These are phyloP conservation scores for Augiades crinisus DNA, from an alignment of 2,888 invertebrate species.

Conservation along the genomic window DNA sequence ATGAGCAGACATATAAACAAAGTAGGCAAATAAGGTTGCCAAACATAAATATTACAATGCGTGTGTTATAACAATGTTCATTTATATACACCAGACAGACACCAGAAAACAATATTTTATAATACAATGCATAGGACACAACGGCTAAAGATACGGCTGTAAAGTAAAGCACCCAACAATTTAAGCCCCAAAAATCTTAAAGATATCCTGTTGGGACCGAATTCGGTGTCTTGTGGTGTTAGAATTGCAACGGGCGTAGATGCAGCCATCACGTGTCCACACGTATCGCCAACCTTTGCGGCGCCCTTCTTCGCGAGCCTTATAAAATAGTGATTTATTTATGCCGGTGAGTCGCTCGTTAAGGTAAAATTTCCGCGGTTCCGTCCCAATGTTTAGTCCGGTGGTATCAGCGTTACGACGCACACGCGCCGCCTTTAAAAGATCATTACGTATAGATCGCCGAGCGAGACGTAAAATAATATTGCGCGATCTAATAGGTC, in stretches of 20 bases:
- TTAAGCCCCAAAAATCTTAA: not conserved
- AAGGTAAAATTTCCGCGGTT: not conserved
- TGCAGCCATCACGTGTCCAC: constrained; percentile 27
- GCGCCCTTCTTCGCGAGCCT: constrained; percentile 12
- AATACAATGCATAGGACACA: too few species aligned
- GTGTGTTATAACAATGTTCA: too few species aligned
- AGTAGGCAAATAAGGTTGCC: too few species aligned
- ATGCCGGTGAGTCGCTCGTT: constrained; percentile 30
- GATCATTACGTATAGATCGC: too few species aligned
- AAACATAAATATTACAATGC: too few species aligned
- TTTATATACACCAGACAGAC: too few species aligned
- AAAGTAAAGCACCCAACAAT: too few species aligned
- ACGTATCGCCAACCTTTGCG: constrained; percentile 23
- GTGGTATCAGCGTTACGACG: not conserved
- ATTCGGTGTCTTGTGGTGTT: not conserved
- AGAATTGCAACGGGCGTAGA: constrained; percentile 12
- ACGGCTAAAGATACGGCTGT: too few species aligned
- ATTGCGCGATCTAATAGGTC: too few species aligned
- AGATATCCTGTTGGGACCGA: not conserved
- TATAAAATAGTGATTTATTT: constrained; percentile 29
- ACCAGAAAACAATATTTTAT: too few species aligned
- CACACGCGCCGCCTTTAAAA: not conserved
- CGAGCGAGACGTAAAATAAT: too few species aligned
- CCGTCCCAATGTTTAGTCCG: not conserved
- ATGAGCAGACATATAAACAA: too few species aligned